Evolutionary conservation across 2,113 vertebrate genomes (phyloP).

Genomic region (Onychostoma macrolepis): DNA sequence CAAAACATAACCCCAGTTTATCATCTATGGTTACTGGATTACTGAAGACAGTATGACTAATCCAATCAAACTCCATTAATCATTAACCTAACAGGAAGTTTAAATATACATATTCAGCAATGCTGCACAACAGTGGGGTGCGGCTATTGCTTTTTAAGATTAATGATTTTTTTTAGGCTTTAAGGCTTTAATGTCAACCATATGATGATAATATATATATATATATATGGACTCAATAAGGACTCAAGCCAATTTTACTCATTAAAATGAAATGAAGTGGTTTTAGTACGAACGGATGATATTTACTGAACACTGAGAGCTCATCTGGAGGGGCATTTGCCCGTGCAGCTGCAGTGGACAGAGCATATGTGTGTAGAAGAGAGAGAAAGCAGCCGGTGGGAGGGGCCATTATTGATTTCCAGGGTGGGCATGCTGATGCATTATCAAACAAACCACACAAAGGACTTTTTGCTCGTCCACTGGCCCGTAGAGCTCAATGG

Average conservation of each 20-base stretch:
- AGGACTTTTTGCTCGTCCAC: constrained; percentile 30
- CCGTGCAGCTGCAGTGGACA: constrained; percentile 17
- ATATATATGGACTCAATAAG: background rate
- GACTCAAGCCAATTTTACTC: background rate
- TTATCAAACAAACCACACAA: constrained; percentile 64
- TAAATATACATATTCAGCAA: constrained; percentile 18
- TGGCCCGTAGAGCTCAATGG: background rate
- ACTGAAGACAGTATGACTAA: background rate
- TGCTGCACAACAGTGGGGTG: background rate
- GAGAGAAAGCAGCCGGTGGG: background rate
- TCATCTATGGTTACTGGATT: constrained; percentile 12
- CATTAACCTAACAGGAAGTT: background rate
- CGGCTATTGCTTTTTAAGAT: background rate
- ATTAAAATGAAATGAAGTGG: constrained; percentile 19
- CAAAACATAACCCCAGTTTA: background rate
- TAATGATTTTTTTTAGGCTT: background rate
- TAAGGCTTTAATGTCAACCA: background rate
- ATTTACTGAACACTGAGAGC: background rate
- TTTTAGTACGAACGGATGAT: constrained; percentile 1
- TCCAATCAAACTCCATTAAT: constrained; percentile 21
- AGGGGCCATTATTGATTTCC: constrained; percentile 69
- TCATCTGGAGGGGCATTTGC: constrained; percentile 14
- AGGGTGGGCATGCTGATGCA: constrained; percentile 66
- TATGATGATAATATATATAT: background rate
- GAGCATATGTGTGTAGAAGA: constrained; percentile 33